Evolutionary conservation across 2,113 vertebrate species (phyloP).

Genomic region (Rhinolophus ferrumequinum): DNA sequence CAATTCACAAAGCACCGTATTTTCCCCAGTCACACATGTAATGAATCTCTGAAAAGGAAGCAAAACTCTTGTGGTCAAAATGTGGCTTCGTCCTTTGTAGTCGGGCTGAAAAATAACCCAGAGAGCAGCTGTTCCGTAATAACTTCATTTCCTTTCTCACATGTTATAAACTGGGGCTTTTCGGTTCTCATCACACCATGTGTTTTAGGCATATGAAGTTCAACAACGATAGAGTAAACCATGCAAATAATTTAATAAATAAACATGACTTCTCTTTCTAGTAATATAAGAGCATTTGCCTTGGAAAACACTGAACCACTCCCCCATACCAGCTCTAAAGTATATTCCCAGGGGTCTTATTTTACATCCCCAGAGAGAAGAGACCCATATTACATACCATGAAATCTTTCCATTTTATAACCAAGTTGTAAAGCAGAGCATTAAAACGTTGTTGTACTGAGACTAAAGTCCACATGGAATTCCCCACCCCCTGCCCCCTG

Average conservation of each 20-base stretch:
- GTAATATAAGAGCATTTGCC: background rate
- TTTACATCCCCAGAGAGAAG: background rate
- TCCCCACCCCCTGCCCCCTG: fast-evolving
- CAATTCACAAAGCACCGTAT: fast-evolving
- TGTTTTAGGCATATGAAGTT: background rate
- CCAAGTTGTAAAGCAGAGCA: background rate
- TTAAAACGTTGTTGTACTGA: background rate
- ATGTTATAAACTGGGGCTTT: fast-evolving
- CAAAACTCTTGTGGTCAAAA: conserved; percentile 1
- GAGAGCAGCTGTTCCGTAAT: background rate
- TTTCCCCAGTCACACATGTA: fast-evolving
- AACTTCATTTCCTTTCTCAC: conserved; percentile 6
- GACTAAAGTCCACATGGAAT: background rate
- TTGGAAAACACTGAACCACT: background rate
- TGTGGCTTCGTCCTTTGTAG: background rate
- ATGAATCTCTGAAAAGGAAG: conserved; percentile 49
- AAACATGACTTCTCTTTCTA: conserved; percentile 45
- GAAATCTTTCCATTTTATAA: background rate
- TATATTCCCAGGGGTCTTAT: background rate
- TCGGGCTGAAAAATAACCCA: background rate
- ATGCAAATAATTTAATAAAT: background rate
- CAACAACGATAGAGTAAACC: background rate
- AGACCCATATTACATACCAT: background rate
- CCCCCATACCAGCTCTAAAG: background rate
- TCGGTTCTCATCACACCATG: fast-evolving